Evolutionary conservation across 1,140 invertebrate genomes (phyloP).

Genomic region (Doryteuthis pealeii): DNA sequence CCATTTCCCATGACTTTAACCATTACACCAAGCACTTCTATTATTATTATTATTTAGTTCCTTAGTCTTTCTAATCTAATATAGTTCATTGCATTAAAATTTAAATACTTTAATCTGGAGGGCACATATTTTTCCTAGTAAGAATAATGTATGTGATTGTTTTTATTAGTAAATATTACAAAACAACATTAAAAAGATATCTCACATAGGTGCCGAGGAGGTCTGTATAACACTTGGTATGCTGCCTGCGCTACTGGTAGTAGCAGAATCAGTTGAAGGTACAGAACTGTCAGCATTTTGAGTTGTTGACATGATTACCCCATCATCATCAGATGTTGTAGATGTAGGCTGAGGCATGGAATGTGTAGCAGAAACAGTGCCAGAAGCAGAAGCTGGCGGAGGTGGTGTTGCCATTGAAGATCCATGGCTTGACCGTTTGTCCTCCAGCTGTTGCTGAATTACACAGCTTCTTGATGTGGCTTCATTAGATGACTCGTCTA

Average conservation of each 20-base stretch:
- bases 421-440: neutral
- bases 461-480: slow-evolving; percentile 1
- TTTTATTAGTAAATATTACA: too few species aligned
- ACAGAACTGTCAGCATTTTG: slow-evolving; percentile 30
- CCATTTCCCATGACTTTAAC: too few species aligned
- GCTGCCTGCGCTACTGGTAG: neutral
- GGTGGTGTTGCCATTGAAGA: neutral
- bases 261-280: slow-evolving; percentile 12
- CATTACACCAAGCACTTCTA: too few species aligned
- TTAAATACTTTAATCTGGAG: too few species aligned
- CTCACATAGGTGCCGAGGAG: neutral
- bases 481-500: slow-evolving; percentile 3
- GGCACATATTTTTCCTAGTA: too few species aligned
- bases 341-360: slow-evolving; percentile 30
- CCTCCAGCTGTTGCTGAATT: neutral
- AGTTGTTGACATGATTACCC: slow-evolving; percentile 22
- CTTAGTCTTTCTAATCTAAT: too few species aligned
- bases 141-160: too few species aligned
- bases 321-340: slow-evolving; percentile 40
- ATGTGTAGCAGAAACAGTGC: neutral
- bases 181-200: too few species aligned
- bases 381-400: neutral
- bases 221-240: neutral
- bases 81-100: too few species aligned
- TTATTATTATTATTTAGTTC: too few species aligned